These are phyloP conservation scores for Phaethon lepturus DNA, from an alignment of 2,113 vertebrate species.

Conservation along the genomic window DNA sequence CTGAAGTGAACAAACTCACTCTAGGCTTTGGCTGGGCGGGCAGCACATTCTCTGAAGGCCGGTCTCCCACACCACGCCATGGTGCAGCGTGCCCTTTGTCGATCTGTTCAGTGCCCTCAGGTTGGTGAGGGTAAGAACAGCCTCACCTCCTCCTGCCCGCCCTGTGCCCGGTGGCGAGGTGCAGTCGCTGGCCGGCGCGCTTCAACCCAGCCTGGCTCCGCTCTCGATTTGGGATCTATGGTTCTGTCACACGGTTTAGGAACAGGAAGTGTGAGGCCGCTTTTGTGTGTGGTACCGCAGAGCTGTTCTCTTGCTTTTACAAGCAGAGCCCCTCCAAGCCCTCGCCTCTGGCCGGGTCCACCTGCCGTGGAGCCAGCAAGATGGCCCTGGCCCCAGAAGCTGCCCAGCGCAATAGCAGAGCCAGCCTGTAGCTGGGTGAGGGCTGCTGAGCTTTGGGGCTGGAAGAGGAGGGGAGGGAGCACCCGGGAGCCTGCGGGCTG, in stretches of 20 bases:
- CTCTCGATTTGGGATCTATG: fast-evolving
- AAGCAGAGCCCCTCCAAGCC: neutral
- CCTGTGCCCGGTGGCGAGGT: fast-evolving
- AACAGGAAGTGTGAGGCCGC: neutral
- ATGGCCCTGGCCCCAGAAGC: neutral
- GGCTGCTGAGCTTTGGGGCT: neutral
- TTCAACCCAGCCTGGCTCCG: neutral
- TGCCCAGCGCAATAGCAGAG: neutral
- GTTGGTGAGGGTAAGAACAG: neutral
- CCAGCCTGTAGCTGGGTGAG: neutral
- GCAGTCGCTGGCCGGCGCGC: fast-evolving
- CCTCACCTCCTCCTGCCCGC: no score
- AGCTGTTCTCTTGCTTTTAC: neutral
- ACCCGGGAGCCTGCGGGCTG: neutral
- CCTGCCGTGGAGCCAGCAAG: neutral
- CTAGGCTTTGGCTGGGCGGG: neutral
- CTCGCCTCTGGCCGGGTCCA: neutral
- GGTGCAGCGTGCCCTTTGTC: neutral
- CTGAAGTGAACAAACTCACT: fast-evolving
- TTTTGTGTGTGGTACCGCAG: neutral
- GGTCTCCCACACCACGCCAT: fast-evolving
- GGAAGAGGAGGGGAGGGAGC: neutral
- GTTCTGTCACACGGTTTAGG: neutral
- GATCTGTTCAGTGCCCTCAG: neutral
- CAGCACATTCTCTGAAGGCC: fast-evolving